phyloP scores from a whole-genome alignment of 2,888 invertebrate species.

The Ennomos quercinarius region DNA sequence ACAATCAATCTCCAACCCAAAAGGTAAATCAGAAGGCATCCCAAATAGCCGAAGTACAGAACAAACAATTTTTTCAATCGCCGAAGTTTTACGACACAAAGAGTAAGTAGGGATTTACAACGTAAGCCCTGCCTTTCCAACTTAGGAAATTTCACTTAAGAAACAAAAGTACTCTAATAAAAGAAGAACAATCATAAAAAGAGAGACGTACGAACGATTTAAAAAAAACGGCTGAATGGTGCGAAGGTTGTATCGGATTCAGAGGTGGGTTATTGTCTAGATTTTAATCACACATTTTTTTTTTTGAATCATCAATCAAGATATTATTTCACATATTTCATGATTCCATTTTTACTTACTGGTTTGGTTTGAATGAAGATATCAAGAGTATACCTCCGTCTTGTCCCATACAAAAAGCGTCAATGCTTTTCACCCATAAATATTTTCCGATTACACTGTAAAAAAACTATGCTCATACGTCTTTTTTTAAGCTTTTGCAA shows the following conservation, averaged over 20 bases:
- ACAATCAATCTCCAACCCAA: slow-evolving; percentile 28
- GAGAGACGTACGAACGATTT: slow-evolving; percentile 72
- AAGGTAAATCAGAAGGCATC: slow-evolving; percentile 37
- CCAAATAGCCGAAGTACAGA: slow-evolving; percentile 41
- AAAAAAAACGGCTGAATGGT: slow-evolving; percentile 50
- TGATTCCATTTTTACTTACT: too few relatives aligned
- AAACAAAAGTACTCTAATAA: slow-evolving; percentile 84
- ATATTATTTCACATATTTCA: too few relatives aligned
- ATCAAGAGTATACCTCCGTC: too few relatives aligned
- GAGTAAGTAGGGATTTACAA: slow-evolving; percentile 81
- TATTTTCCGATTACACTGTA: too few relatives aligned
- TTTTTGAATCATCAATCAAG: too few relatives aligned
- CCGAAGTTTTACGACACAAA: slow-evolving; percentile 75
- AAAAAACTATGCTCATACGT: too few relatives aligned
- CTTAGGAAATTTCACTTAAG: slow-evolving; percentile 82
- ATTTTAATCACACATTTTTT: slow-evolving; percentile 32
- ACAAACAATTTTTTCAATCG: slow-evolving; percentile 77
- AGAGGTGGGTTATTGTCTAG: slow-evolving; percentile 33
- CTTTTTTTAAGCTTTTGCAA: too few relatives aligned
- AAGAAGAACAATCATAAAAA: slow-evolving; percentile 84
- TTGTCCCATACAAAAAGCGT: too few relatives aligned
- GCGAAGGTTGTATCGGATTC: slow-evolving; percentile 41
- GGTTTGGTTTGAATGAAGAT: too few relatives aligned
- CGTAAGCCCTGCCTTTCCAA: slow-evolving; percentile 75
- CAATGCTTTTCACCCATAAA: too few relatives aligned